Evolutionary conservation across 2,888 invertebrate genomes (phyloP).

Genomic region (Smittia aterrima): DNA sequence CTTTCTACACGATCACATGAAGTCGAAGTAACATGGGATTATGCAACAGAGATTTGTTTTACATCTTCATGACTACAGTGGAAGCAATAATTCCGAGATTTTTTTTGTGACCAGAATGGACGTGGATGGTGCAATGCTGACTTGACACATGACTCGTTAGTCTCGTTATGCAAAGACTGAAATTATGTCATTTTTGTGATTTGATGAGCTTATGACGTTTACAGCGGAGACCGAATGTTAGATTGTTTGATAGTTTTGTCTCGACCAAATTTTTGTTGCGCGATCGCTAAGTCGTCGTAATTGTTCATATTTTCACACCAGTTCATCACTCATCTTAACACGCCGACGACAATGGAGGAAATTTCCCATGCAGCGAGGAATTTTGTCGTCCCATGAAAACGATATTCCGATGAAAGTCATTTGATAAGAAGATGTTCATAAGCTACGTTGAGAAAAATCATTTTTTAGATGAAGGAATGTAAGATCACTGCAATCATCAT

Average conservation of each 20-base stretch:
- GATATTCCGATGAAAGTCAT: slow-evolving; percentile 7
- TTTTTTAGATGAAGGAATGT: not conserved
- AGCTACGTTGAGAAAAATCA: not conserved
- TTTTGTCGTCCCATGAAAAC: not conserved
- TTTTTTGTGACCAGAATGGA: not conserved
- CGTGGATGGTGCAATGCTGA: not conserved
- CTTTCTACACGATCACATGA: not conserved
- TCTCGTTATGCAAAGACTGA: not conserved
- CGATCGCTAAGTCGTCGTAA: not conserved
- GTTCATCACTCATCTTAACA: not conserved
- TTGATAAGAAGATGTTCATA: not conserved
- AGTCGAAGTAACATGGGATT: not conserved
- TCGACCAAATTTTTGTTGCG: not conserved
- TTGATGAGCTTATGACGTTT: not conserved
- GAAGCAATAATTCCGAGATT: not conserved
- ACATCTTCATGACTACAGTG: not conserved
- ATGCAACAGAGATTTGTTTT: not conserved
- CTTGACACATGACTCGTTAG: no score
- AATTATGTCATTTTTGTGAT: not conserved
- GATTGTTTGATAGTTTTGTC: not conserved
- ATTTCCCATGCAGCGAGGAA: not conserved
- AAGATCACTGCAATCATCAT: no score
- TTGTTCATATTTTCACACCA: slow-evolving; percentile 7
- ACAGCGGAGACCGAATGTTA: not conserved
- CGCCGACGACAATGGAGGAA: not conserved